phyloP scores from a whole-genome alignment of 1,140 invertebrate genomes.

The Neodiprion virginianus region DNA sequence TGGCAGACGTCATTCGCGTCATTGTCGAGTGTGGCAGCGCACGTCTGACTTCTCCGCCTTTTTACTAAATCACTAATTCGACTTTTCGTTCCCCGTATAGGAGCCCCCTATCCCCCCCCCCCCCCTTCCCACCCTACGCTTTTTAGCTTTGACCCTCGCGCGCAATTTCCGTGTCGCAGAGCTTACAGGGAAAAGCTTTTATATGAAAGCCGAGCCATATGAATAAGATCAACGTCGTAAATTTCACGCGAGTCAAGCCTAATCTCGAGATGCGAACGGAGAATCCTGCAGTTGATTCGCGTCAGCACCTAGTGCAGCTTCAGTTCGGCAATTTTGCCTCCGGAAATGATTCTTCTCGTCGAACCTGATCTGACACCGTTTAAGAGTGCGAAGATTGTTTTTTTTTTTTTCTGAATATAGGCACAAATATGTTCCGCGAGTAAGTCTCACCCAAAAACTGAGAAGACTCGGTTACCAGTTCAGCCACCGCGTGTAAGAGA shows the following conservation, averaged over 20 bases:
- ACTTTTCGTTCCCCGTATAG: neutral
- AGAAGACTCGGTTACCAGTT: neutral
- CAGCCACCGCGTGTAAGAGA: neutral
- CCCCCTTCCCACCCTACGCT: neutral
- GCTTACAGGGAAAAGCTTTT: constrained; percentile 65
- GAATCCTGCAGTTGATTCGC: neutral
- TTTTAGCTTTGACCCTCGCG: neutral
- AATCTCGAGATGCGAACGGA: constrained; percentile 56
- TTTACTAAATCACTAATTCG: constrained; percentile 7
- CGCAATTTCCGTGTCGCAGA: constrained; percentile 45
- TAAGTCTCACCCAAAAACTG: neutral
- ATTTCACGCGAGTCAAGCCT: constrained; percentile 53
- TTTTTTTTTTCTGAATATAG: too few relatives aligned
- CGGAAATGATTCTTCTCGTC: too few relatives aligned
- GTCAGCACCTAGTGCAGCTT: neutral
- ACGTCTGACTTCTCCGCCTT: neutral
- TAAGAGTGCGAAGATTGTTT: too few relatives aligned
- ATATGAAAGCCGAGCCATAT: constrained; percentile 53
- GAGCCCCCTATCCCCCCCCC: neutral
- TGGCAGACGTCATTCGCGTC: neutral
- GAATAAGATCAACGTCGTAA: constrained; percentile 60
- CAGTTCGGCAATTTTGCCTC: too few relatives aligned
- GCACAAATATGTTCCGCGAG: neutral
- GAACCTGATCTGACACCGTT: too few relatives aligned
- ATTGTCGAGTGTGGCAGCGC: neutral